phyloP scores from a whole-genome alignment of 1,140 invertebrate genomes.

The Camponotus pennsylvanicus region DNA sequence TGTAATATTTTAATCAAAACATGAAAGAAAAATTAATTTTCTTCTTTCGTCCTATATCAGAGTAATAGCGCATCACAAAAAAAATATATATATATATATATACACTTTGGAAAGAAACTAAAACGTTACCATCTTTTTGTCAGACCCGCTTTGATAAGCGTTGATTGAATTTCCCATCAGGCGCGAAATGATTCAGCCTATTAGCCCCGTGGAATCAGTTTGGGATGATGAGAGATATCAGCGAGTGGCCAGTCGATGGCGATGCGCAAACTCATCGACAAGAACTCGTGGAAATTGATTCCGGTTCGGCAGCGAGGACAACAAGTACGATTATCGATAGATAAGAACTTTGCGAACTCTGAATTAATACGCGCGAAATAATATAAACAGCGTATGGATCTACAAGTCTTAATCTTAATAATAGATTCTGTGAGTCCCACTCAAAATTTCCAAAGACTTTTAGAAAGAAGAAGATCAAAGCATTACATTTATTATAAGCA shows the following conservation, averaged over 20 bases:
- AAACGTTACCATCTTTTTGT: not conserved
- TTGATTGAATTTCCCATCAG: constrained; percentile 32
- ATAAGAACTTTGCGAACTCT: not conserved
- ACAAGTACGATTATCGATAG: constrained; percentile 54
- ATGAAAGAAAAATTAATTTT: no score
- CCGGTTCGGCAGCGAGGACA: constrained; percentile 14
- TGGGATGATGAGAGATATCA: constrained; percentile 67
- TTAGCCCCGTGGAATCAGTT: constrained; percentile 51
- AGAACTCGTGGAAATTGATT: constrained; percentile 70
- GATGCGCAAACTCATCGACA: constrained; percentile 22
- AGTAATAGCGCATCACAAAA: no score
- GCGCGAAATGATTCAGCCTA: constrained; percentile 51
- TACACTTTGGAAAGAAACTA: not conserved
- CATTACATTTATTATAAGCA: not conserved
- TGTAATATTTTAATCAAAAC: no score
- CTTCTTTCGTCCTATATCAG: no score
- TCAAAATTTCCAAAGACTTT: not conserved
- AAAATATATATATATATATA: no score
- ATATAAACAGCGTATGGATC: not conserved
- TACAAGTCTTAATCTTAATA: not conserved
- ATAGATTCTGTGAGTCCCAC: not conserved
- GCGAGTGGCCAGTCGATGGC: constrained; percentile 12
- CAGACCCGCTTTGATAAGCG: constrained; percentile 14
- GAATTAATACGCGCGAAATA: constrained; percentile 23
- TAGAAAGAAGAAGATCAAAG: not conserved